Conservation (phyloP, 2,113 vertebrate genomes). For the Oceanites oceanicus region DNA sequence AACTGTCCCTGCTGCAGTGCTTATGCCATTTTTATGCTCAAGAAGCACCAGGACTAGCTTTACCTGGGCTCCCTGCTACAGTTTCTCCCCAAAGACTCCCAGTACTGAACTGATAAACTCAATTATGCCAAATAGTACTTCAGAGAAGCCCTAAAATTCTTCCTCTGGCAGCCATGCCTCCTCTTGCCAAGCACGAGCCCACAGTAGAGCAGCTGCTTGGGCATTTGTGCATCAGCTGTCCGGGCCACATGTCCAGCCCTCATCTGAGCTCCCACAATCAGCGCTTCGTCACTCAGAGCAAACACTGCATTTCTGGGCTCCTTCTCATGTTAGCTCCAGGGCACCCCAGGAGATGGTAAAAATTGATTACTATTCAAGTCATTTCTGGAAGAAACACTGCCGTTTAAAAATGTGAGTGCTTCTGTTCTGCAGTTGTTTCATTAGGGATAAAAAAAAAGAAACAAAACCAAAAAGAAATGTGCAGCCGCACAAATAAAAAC, state of each 20-base stretch:
- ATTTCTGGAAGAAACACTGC: constrained; percentile 35
- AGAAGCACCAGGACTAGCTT: background rate
- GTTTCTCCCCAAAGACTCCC: background rate
- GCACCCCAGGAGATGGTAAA: constrained; percentile 51
- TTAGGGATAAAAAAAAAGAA: constrained; percentile 20
- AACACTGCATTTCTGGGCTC: constrained; percentile 30
- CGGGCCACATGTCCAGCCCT: background rate
- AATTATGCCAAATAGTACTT: background rate
- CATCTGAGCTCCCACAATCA: background rate
- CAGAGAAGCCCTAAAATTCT: background rate
- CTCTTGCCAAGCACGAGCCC: background rate
- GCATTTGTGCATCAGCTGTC: background rate
- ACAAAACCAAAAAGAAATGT: constrained; percentile 19
- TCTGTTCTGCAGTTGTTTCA: constrained; percentile 14
- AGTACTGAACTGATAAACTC: background rate
- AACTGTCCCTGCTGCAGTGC: background rate
- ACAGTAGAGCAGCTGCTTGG: background rate
- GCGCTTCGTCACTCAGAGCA: background rate
- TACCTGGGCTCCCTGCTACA: background rate
- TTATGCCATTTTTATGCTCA: background rate
- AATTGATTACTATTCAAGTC: constrained; percentile 64
- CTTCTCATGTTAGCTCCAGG: constrained; percentile 44
- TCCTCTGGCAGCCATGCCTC: background rate
- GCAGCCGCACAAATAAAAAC: constrained; percentile 28
- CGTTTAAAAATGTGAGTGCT: constrained; percentile 33